Evolutionary conservation across 1,140 invertebrate species (phyloP).

Genomic region (Listronotus oregonensis): DNA sequence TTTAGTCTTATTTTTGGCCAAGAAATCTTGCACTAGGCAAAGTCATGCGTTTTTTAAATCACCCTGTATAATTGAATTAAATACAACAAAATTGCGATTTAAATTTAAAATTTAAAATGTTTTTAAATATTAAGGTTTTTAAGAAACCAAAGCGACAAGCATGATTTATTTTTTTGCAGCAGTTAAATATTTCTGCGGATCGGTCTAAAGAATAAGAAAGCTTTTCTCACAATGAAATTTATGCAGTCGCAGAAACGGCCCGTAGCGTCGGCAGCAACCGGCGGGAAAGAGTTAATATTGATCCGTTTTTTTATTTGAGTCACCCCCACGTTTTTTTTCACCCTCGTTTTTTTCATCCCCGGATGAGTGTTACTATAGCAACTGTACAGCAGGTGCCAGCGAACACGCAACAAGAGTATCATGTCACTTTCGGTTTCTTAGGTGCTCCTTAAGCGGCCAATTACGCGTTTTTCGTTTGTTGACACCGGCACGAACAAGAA

Average conservation of each 20-base stretch:
- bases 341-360: conserved; percentile 55
- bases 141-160: too few species aligned
- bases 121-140: too few species aligned
- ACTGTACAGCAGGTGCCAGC: conserved; percentile 56
- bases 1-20: too few species aligned
- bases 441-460: conserved; percentile 43
- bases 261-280: conserved; percentile 17
- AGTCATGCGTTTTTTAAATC: too few species aligned
- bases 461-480: conserved; percentile 39
- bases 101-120: too few species aligned
- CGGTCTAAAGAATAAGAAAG: neutral
- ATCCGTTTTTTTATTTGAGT: conserved; percentile 59
- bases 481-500: conserved; percentile 28
- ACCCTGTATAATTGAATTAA: too few species aligned
- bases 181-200: neutral
- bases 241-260: conserved; percentile 40
- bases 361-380: conserved; percentile 57
- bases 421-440: conserved; percentile 52
- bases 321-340: conserved; percentile 57
- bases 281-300: conserved; percentile 57
- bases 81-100: too few species aligned
- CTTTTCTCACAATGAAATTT: conserved; percentile 37
- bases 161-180: neutral
- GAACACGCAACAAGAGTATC: conserved; percentile 49
- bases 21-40: too few species aligned